These are phyloP conservation scores for Agelas oroides DNA, from an alignment of 37 sponge, comb jelly and placozoan genomes.

Conservation along the genomic window DNA sequence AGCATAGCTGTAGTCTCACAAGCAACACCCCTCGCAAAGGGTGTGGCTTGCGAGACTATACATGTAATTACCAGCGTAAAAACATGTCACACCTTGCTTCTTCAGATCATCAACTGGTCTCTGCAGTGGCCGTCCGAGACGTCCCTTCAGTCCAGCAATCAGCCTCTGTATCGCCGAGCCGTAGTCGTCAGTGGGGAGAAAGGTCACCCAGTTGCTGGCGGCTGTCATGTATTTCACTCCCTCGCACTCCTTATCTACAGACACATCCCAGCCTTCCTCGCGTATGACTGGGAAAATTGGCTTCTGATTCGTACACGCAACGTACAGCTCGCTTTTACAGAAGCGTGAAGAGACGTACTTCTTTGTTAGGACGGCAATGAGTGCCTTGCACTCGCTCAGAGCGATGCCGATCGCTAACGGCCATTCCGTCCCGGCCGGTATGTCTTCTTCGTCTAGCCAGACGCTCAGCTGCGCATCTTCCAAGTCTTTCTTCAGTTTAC, in stretches of 20 bases:
- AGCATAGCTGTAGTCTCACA: too few species aligned
- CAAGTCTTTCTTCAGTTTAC: background rate
- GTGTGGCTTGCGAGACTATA: too few species aligned
- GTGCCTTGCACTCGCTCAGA: slow-evolving; percentile 13
- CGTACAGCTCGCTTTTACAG: slow-evolving; percentile 52
- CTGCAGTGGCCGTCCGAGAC: too few species aligned
- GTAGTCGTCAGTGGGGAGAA: slow-evolving; percentile 58
- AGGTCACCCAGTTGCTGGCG: slow-evolving; percentile 69
- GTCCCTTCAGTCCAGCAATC: slow-evolving; percentile 29
- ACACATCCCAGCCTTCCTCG: slow-evolving; percentile 36
- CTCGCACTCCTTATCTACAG: background rate
- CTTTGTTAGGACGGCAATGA: slow-evolving; percentile 44
- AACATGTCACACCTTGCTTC: too few species aligned
- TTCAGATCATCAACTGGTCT: too few species aligned
- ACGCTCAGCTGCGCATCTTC: too few species aligned
- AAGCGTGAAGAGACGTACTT: slow-evolving; percentile 63
- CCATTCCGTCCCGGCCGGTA: too few species aligned
- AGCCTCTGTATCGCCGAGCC: slow-evolving; percentile 22
- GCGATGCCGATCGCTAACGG: background rate
- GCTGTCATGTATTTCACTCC: slow-evolving; percentile 62
- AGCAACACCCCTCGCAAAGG: too few species aligned
- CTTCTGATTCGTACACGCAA: slow-evolving; percentile 42
- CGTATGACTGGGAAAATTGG: slow-evolving; percentile 55
- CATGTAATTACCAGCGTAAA: too few species aligned
- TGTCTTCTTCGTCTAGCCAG: too few species aligned